A percentile compares a stretch with the other conserved stretches of the same genome.
Evolutionary conservation across 2,888 invertebrate species (phyloP).

Genomic region (Cryptocephalus moraei): DNA sequence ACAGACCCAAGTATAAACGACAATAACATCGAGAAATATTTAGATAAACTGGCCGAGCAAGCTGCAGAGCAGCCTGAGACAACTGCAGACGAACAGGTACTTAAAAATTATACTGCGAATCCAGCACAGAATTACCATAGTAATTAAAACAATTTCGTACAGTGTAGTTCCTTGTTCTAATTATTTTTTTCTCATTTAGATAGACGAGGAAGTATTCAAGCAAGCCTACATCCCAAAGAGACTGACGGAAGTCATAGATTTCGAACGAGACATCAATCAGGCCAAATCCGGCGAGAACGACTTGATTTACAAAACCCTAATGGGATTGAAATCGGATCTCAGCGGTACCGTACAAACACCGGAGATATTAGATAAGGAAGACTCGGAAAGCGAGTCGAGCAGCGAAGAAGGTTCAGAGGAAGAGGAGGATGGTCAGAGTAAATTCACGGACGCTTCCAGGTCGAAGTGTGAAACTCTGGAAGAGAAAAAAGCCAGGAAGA

Average conservation of each 20-base stretch:
- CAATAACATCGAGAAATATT: conserved; percentile 68
- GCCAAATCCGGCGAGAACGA: conserved; percentile 66
- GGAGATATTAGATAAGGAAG: conserved; percentile 44
- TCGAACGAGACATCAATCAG: conserved; percentile 75
- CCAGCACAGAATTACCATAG: background rate
- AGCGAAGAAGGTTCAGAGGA: conserved; percentile 24
- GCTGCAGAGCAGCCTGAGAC: conserved; percentile 55
- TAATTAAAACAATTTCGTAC: no score
- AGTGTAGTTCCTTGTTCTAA: no score
- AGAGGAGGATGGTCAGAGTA: conserved; percentile 34
- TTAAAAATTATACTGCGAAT: background rate
- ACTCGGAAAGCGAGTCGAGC: conserved; percentile 26
- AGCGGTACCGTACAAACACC: conserved; percentile 61
- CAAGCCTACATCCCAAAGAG: conserved; percentile 88
- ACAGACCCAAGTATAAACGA: conserved; percentile 82
- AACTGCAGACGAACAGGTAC: conserved; percentile 57
- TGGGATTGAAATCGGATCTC: conserved; percentile 72
- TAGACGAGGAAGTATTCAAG: conserved; percentile 90
- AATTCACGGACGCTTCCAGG: conserved; percentile 54
- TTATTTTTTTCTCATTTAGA: conserved; percentile 22
- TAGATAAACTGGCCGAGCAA: conserved; percentile 62
- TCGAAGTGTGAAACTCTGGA: conserved; percentile 73
- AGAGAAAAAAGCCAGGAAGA: conserved; percentile 75
- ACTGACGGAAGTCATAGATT: conserved; percentile 78
- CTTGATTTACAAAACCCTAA: conserved; percentile 76